Conservation (phyloP, 2,888 invertebrate species). For the Leptinotarsa juncta region DNA sequence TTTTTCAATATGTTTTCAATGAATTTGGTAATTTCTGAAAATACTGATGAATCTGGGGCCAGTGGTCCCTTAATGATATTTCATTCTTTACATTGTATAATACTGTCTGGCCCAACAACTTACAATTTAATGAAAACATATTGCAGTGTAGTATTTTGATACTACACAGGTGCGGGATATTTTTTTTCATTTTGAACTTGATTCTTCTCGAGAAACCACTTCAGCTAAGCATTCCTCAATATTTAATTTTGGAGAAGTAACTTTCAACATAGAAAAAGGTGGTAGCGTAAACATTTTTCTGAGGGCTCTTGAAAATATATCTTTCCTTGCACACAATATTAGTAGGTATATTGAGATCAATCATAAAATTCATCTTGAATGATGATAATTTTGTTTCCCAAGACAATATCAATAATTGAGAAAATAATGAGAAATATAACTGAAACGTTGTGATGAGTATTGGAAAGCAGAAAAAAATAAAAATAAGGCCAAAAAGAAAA, state of each 20-base stretch:
- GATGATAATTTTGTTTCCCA: not conserved
- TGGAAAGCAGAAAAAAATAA: no score
- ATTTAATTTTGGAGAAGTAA: no score
- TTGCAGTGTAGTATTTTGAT: not conserved
- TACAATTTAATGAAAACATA: not conserved
- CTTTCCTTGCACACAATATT: not conserved
- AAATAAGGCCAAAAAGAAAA: no score
- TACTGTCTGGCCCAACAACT: slow-evolving; percentile 14
- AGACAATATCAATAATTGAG: no score
- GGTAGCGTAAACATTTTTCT: no score
- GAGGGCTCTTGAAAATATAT: no score
- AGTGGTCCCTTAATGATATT: slow-evolving; percentile 19
- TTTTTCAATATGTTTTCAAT: not conserved
- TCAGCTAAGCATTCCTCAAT: no score
- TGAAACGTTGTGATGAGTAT: no score
- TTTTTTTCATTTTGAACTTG: not conserved
- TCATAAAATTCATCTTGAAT: not conserved
- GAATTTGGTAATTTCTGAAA: slow-evolving; percentile 2
- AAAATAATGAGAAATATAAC: no score
- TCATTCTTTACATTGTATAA: slow-evolving; percentile 10
- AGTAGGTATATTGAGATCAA: not conserved
- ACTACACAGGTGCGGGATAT: not conserved
- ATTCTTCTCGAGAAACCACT: not conserved
- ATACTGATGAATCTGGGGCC: slow-evolving; percentile 15
- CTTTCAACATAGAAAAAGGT: no score